phyloP scores from a whole-genome alignment of 1,140 invertebrate genomes.

The Helicoverpa zea region DNA sequence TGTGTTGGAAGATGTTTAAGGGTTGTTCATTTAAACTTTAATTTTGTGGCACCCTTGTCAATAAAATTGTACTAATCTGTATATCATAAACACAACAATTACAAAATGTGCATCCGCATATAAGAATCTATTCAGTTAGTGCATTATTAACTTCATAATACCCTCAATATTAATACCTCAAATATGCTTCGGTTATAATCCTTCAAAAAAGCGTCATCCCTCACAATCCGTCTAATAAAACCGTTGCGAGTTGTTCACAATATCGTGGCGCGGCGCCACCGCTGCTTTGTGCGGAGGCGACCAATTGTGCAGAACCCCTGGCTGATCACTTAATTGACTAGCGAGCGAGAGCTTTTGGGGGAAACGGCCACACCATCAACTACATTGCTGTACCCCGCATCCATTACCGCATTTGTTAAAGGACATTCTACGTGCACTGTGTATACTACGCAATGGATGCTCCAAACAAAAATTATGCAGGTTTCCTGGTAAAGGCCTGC shows the following conservation, averaged over 20 bases:
- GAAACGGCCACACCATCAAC: constrained; percentile 43
- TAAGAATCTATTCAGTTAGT: constrained; percentile 40
- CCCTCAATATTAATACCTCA: constrained; percentile 48
- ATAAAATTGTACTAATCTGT: not conserved
- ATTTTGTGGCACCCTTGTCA: not conserved
- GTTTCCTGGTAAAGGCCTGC: constrained; percentile 52
- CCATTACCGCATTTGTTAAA: constrained; percentile 59
- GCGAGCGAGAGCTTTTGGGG: constrained; percentile 74
- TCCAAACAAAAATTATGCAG: not conserved
- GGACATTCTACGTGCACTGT: not conserved
- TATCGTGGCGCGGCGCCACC: constrained; percentile 62
- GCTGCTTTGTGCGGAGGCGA: constrained; percentile 81
- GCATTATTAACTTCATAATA: constrained; percentile 37
- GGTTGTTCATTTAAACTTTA: not conserved
- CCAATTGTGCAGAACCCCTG: constrained; percentile 83
- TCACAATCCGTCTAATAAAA: constrained; percentile 61
- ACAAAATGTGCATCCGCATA: constrained; percentile 29
- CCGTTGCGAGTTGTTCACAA: constrained; percentile 55
- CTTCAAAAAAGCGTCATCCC: constrained; percentile 59
- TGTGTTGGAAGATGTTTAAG: not conserved
- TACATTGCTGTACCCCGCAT: constrained; percentile 42
- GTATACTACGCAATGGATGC: constrained; percentile 57
- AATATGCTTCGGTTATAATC: constrained; percentile 52
- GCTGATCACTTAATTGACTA: constrained; percentile 85
- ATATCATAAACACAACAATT: constrained; percentile 26